Evolutionary conservation across 23 tunicate species (phyloP), one percentile per base, ranked within the genome.

Genomic region (Halocynthia roretzi): DNA sequence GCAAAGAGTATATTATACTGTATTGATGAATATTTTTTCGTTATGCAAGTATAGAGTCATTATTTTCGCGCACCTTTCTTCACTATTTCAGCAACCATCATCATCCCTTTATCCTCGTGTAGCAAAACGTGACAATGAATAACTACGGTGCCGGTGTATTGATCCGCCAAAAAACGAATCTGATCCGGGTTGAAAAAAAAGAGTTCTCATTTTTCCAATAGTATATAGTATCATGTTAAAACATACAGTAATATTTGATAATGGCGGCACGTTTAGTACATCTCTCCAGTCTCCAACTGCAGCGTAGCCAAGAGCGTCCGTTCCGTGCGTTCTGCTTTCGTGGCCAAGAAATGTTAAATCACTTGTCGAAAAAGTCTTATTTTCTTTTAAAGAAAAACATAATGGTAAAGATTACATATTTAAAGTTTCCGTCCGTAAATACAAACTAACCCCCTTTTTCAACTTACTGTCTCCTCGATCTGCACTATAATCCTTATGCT

Each of bases 201-300:
- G n/a, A n/a, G n/a, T n/a, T n/a, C n/a, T n/a, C n/a, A n/a, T n/a
- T n/a, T n/a, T n/a, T n/a, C n/a, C n/a, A n/a, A n/a, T n/a, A n/a
- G n/a, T n/a, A n/a, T n/a, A n/a, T n/a, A n/a, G n/a, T n/a, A n/a
- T n/a, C n/a, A n/a, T n/a, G n/a, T n/a, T n/a, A n/a, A n/a, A n/a
- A 56, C 92, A 58, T 61, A 86, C 92, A 11, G 92, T 86, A 8
- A 86, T 86, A 52, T 86, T 86, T 6, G 77, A 63, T 14, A 86
- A 71, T 9, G 92, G 92, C 5, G 92, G 92, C 20, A 86, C 85
- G 61, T 74, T 8, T 10, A 86, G 54, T 65, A 69, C 82, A 77
- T 86, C 92, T 52, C 53, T 79, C 85, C 85, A 86, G n/a, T 60
- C 65, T 68, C 85, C 85, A 6, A 64, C 82, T 76, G 44, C 19